Evolutionary conservation across 2,888 invertebrate species (phyloP).

Genomic region (Monochamus alternatus): DNA sequence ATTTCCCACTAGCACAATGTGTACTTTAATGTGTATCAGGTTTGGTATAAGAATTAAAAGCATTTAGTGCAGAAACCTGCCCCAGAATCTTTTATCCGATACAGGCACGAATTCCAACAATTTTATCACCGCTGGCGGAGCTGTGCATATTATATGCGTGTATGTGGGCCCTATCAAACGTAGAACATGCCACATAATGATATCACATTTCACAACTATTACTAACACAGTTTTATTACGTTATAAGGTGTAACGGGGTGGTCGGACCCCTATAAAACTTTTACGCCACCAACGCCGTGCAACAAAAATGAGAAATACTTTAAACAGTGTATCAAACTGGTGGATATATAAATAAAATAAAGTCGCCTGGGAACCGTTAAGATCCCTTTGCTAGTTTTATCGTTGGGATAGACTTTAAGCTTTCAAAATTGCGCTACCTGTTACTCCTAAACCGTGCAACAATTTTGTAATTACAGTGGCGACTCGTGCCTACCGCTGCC

Average conservation of each 20-base stretch:
- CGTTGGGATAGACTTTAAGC: slow-evolving; percentile 3
- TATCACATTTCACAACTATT: slow-evolving; percentile 30
- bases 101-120: neutral
- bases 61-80: neutral
- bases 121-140: neutral
- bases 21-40: too few relatives aligned
- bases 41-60: neutral
- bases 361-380: slow-evolving; percentile 28
- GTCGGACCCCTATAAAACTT: slow-evolving; percentile 44
- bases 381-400: slow-evolving; percentile 8
- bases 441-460: neutral
- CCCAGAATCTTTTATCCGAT: neutral
- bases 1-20: too few relatives aligned
- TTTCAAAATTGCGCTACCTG: neutral
- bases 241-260: slow-evolving; percentile 30
- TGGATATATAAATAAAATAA: slow-evolving; percentile 46
- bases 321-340: slow-evolving; percentile 44
- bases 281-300: slow-evolving; percentile 36
- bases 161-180: slow-evolving; percentile 10
- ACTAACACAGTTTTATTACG: slow-evolving; percentile 35
- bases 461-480: too few relatives aligned
- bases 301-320: slow-evolving; percentile 45
- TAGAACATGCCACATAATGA: slow-evolving; percentile 5
- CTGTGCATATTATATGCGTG: slow-evolving; percentile 3
- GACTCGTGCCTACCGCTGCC: too few relatives aligned